phyloP scores from a whole-genome alignment of 2,797 vertebrate species.

The Antennarius maculatus region DNA sequence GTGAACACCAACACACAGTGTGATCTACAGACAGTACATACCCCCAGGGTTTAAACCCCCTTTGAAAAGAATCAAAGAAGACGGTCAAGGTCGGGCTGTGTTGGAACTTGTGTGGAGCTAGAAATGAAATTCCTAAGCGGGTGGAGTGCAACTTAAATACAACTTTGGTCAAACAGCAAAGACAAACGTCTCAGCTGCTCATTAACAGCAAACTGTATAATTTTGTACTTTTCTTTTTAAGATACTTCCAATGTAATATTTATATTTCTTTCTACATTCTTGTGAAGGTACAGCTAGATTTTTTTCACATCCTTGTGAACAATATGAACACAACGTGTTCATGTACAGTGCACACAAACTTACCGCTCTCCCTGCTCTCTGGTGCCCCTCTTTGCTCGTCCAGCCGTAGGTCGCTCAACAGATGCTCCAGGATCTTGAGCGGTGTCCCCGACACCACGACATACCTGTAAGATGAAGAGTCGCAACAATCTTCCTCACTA shows the following conservation, averaged over 20 bases:
- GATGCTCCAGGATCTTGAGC: constrained; percentile 97
- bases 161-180: background rate
- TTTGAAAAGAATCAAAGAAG: constrained; percentile 9
- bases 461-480: constrained; percentile 87
- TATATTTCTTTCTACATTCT: background rate
- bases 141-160: background rate
- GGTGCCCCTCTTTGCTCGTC: constrained; percentile 85
- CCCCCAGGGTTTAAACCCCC: constrained; percentile 16
- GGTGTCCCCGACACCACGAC: constrained; percentile 97
- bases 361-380: constrained; percentile 92
- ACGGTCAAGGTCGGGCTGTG: constrained; percentile 29
- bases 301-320: background rate
- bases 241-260: too few relatives aligned
- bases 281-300: background rate
- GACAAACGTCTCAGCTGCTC: constrained; percentile 11
- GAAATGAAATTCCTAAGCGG: constrained; percentile 31
- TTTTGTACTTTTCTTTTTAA: background rate
- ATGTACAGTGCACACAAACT: constrained; percentile 41
- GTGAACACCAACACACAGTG: background rate
- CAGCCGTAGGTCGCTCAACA: constrained; percentile 93
- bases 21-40: constrained; percentile 21
- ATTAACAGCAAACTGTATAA: background rate
- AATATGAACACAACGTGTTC: background rate
- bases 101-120: constrained; percentile 52
- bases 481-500: constrained; percentile 81